A percentile compares a stretch with the other conserved stretches of the same genome.
Conservation (phyloP, 2,113 vertebrate genomes). For the Taxidea taxus region DNA sequence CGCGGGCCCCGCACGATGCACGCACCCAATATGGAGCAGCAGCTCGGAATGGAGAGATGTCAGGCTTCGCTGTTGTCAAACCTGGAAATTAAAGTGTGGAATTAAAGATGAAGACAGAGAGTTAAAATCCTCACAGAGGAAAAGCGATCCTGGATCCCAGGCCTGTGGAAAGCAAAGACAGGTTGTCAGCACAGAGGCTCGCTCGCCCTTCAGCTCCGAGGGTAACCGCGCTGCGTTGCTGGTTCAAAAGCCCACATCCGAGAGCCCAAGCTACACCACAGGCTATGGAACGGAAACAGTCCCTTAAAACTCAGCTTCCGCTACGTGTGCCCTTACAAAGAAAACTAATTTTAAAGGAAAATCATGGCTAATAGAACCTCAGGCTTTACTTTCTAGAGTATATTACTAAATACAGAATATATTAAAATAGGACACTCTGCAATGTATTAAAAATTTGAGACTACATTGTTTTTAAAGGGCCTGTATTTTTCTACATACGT, state of each 20-base stretch:
- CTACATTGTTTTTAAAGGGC: neutral
- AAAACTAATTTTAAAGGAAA: neutral
- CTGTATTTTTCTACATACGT: neutral
- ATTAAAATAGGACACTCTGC: neutral
- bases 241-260: no score
- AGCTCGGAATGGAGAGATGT: neutral
- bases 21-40: neutral
- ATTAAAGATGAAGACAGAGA: slow-evolving; percentile 11
- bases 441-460: neutral
- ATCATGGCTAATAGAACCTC: neutral
- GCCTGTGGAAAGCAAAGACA: slow-evolving; percentile 65
- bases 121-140: neutral
- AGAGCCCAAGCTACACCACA: neutral
- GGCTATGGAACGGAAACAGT: neutral
- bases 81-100: slow-evolving; percentile 73
- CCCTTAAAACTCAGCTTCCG: neutral
- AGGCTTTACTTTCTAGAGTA: neutral
- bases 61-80: neutral
- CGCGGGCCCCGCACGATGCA: neutral
- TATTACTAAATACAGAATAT: neutral
- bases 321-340: neutral
- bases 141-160: neutral
- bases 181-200: neutral
- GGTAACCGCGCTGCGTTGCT: neutral
- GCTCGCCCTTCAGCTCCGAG: neutral